Conservation (phyloP, 2,113 vertebrate genomes). For the Willisornis vidua region DNA sequence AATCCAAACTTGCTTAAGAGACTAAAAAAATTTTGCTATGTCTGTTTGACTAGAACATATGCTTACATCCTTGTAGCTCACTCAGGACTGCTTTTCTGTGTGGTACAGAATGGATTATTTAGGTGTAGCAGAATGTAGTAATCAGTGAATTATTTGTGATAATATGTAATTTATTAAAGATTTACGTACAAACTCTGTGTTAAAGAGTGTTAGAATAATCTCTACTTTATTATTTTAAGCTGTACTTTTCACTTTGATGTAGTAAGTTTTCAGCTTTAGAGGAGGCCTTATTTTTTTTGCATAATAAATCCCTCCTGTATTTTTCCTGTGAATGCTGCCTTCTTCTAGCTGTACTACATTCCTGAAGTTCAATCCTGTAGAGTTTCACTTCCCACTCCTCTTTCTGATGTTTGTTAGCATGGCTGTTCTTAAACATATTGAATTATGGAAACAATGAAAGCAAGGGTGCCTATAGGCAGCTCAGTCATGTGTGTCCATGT, state of each 20-base stretch:
- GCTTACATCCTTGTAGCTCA: background rate
- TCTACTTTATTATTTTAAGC: background rate
- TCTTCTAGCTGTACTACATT: background rate
- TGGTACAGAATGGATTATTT: background rate
- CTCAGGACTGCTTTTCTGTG: background rate
- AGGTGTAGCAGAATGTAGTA: background rate
- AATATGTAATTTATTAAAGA: conserved; percentile 11
- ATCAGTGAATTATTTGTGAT: background rate
- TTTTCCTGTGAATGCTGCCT: background rate
- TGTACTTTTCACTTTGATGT: background rate
- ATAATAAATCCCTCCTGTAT: background rate
- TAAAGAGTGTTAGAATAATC: background rate
- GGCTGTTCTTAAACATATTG: background rate
- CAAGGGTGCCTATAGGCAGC: conserved; percentile 9
- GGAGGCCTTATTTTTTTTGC: background rate
- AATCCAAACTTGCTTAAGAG: background rate
- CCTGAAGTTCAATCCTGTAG: background rate
- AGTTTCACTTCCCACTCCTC: background rate
- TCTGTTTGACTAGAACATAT: background rate
- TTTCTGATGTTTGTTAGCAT: conserved; percentile 8
- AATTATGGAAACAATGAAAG: conserved; percentile 16
- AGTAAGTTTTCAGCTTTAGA: background rate
- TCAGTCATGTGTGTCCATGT: conserved; percentile 31
- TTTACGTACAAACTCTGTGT: background rate
- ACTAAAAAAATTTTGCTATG: background rate